These are phyloP conservation scores for Nettapus auritus DNA, from an alignment of 2,113 vertebrate genomes.

Conservation along the genomic window DNA sequence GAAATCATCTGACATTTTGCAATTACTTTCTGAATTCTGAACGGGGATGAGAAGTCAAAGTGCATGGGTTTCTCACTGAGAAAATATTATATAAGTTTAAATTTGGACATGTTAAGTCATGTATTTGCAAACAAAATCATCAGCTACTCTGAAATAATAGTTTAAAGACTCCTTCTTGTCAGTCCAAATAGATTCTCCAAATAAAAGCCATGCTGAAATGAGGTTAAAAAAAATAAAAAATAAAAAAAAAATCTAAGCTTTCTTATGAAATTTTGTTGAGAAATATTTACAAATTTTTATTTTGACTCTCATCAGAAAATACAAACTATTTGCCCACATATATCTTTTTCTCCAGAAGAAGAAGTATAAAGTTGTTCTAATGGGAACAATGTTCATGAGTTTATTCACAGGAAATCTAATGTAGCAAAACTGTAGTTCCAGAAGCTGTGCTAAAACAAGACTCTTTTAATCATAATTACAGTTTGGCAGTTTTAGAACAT, in stretches of 20 bases:
- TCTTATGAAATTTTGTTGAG: not conserved
- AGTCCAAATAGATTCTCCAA: not conserved
- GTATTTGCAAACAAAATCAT: not conserved
- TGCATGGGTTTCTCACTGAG: not conserved
- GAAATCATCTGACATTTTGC: not conserved
- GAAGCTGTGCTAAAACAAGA: not conserved
- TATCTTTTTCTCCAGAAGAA: not conserved
- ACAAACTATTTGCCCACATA: not conserved
- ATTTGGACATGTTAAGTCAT: not conserved
- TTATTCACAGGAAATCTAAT: not conserved
- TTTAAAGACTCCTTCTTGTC: not conserved
- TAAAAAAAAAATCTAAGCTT: not conserved
- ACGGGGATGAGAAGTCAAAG: not conserved
- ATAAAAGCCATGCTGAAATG: not conserved
- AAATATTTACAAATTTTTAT: not conserved
- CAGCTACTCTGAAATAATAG: not conserved
- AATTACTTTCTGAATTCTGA: slow-evolving; percentile 16
- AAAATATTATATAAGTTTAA: not conserved
- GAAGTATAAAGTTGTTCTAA: not conserved
- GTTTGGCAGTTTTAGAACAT: not conserved
- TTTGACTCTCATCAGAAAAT: not conserved
- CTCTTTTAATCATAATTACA: not conserved
- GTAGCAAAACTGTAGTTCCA: not conserved
- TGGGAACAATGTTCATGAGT: not conserved
- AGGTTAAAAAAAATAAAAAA: not conserved